Evolutionary conservation across 2,113 vertebrate genomes (phyloP).

Genomic region (Telmatochromis brichardi): DNA sequence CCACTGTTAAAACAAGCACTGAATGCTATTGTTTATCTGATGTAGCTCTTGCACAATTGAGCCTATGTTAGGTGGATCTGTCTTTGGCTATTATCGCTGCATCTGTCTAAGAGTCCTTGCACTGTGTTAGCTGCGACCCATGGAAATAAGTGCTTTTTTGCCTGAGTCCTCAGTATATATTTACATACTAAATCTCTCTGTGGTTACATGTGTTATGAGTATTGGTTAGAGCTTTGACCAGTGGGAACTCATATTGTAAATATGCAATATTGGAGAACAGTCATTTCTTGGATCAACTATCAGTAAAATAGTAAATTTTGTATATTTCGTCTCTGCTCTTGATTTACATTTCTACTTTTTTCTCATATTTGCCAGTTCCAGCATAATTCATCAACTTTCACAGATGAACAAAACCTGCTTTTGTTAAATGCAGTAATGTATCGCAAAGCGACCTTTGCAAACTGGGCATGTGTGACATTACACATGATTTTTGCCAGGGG

Average conservation of each 20-base stretch:
- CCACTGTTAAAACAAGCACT: constrained; percentile 22
- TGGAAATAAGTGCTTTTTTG: constrained; percentile 3
- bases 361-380: not conserved
- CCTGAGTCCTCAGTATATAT: constrained; percentile 28
- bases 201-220: not conserved
- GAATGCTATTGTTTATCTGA: constrained; percentile 17
- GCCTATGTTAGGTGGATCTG: not conserved
- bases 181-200: constrained; percentile 20
- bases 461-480: not conserved
- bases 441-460: not conserved
- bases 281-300: not conserved
- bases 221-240: not conserved
- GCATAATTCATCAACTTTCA: not conserved
- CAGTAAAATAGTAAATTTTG: not conserved
- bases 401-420: not conserved
- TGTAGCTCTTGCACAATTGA: constrained; percentile 10
- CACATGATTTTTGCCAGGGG: not conserved
- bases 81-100: constrained; percentile 20
- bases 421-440: not conserved
- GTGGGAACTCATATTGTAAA: not conserved
- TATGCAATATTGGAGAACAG: not conserved
- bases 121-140: constrained; percentile 14
- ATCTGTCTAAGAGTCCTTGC: not conserved
- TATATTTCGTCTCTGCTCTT: not conserved
- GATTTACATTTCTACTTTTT: not conserved